Conservation (phyloP, 2,888 invertebrate genomes). For the Drosophila prolongata region DNA sequence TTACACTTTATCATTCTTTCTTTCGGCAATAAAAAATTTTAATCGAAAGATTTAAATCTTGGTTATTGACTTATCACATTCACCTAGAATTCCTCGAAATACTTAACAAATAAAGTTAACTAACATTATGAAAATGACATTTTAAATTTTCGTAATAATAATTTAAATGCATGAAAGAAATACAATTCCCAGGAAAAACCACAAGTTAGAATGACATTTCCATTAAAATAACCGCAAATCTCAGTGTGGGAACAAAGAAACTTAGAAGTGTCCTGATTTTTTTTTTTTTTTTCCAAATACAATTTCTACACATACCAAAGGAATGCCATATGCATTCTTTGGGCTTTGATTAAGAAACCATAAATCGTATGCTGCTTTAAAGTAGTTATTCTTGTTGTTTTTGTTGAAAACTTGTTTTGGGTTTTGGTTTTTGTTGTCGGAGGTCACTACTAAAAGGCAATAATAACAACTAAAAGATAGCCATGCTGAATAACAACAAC, state of each 20-base stretch:
- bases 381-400: conserved; percentile 37
- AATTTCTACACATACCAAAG: conserved; percentile 40
- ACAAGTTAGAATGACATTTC: neutral
- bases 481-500: conserved; percentile 5
- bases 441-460: conserved; percentile 63
- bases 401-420: conserved; percentile 40
- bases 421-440: conserved; percentile 67
- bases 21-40: no score
- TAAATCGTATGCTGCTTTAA: conserved; percentile 56
- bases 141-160: neutral
- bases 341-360: conserved; percentile 72
- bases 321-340: conserved; percentile 63
- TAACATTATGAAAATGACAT: no score
- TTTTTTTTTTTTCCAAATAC: neutral
- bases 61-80: no score
- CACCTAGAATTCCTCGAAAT: no score
- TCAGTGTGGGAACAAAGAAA: no score
- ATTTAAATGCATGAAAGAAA: no score
- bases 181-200: neutral
- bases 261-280: neutral
- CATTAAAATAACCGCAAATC: neutral
- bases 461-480: conserved; percentile 34
- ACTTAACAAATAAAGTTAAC: no score
- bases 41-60: no score
- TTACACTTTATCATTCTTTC: no score